Percentiles rank a stretch among this genome's conserved stretches.
Conservation (phyloP, 2,797 vertebrate species). For the Sylvilagus floridanus region DNA sequence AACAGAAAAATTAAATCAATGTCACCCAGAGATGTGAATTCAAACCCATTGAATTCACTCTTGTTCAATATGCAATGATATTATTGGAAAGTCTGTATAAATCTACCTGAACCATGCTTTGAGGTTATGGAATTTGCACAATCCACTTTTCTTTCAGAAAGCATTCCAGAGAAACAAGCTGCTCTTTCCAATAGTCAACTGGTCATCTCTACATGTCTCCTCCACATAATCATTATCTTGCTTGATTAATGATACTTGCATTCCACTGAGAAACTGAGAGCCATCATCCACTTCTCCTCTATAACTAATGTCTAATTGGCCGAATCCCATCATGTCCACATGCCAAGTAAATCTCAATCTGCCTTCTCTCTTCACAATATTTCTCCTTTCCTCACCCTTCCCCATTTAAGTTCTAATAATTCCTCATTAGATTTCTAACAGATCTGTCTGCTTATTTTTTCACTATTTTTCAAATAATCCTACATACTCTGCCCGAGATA, state of each 20-base stretch:
- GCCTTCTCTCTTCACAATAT: not conserved
- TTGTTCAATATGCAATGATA: too few species aligned
- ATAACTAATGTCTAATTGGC: constrained; percentile 7
- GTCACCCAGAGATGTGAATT: too few species aligned
- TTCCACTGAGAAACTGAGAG: constrained; percentile 62
- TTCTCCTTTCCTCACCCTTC: too few species aligned
- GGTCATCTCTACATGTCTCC: not conserved
- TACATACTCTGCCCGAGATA: not conserved
- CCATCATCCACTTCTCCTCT: constrained; percentile 52
- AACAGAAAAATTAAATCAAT: too few species aligned
- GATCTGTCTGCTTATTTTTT: not conserved
- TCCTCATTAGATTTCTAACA: not conserved
- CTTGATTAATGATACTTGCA: constrained; percentile 72
- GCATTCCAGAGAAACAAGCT: constrained; percentile 35
- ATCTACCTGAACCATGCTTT: not conserved
- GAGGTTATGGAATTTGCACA: constrained; percentile 49
- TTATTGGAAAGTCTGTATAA: not conserved
- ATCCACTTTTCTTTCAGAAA: constrained; percentile 42
- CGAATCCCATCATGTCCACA: constrained; percentile 37
- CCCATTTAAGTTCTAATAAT: not conserved
- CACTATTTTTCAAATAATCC: not conserved
- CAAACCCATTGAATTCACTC: too few species aligned
- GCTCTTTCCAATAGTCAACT: constrained; percentile 12
- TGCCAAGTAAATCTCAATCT: constrained; percentile 43
- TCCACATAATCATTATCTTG: constrained; percentile 60